Conservation (phyloP, 2,113 vertebrate genomes). For the Himantopus leucocephalus region DNA sequence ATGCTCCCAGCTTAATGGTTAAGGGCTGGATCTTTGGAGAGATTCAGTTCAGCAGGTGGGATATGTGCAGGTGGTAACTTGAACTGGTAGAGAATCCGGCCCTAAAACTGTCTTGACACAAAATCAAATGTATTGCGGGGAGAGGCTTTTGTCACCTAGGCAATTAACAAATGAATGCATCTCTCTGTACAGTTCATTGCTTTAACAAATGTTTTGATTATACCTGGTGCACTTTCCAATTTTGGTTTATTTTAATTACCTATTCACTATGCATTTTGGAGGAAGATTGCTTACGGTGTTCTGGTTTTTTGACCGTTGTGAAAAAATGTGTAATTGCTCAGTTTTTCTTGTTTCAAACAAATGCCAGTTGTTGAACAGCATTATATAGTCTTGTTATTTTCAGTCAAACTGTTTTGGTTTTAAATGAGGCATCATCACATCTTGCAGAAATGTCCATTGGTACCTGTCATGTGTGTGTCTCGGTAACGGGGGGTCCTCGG, state of each 20-base stretch:
- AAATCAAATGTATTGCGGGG: background rate
- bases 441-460: rapidly evolving
- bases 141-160: background rate
- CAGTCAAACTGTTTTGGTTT: background rate
- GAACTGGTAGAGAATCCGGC: background rate
- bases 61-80: background rate
- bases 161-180: background rate
- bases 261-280: background rate
- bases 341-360: background rate
- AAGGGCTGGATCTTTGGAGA: background rate
- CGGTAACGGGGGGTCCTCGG: rapidly evolving
- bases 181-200: background rate
- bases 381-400: background rate
- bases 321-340: background rate
- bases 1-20: background rate
- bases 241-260: background rate
- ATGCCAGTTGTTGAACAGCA: background rate
- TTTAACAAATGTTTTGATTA: background rate
- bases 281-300: background rate
- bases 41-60: background rate
- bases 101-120: background rate
- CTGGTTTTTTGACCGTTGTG: background rate
- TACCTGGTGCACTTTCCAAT: background rate
- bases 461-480: rapidly evolving
- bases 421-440: background rate